These are phyloP conservation scores for Orientallactaga bullata DNA, from an alignment of 2,113 vertebrate genomes.

Conservation along the genomic window DNA sequence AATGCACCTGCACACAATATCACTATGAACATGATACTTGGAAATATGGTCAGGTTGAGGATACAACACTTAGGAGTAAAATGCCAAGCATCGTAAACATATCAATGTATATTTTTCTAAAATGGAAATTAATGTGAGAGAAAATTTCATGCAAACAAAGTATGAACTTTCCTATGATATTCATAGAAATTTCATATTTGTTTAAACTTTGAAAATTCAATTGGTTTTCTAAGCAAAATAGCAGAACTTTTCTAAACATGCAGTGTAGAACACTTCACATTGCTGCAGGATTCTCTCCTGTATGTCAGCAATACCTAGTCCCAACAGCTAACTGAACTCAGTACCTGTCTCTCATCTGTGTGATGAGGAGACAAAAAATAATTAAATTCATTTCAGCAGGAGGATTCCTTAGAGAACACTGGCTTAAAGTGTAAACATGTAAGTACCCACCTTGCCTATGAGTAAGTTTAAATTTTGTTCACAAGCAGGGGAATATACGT, in stretches of 20 bases:
- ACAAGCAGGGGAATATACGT: not conserved
- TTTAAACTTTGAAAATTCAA: not conserved
- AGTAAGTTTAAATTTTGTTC: constrained; percentile 8
- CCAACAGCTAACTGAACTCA: not conserved
- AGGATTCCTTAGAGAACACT: not conserved
- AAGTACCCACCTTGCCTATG: not conserved
- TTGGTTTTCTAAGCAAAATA: not conserved
- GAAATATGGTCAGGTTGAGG: not conserved
- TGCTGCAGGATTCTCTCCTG: not conserved
- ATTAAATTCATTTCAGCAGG: not conserved
- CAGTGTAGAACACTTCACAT: not conserved
- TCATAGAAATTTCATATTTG: not conserved
- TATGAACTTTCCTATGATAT: not conserved
- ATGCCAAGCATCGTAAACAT: not conserved
- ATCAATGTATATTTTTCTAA: not conserved
- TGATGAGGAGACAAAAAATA: not conserved
- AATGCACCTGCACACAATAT: not conserved
- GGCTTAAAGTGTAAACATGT: not conserved
- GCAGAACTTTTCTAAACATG: not conserved
- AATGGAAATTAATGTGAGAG: not conserved
- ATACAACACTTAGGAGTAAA: not conserved
- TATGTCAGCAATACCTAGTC: not conserved
- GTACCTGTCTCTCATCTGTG: not conserved
- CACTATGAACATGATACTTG: not conserved
- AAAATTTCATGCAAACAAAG: not conserved